A percentile compares a stretch with the other conserved stretches of the same genome.
Evolutionary conservation across 2,797 vertebrate genomes (phyloP).

Genomic region (Oophaga sylvatica): DNA sequence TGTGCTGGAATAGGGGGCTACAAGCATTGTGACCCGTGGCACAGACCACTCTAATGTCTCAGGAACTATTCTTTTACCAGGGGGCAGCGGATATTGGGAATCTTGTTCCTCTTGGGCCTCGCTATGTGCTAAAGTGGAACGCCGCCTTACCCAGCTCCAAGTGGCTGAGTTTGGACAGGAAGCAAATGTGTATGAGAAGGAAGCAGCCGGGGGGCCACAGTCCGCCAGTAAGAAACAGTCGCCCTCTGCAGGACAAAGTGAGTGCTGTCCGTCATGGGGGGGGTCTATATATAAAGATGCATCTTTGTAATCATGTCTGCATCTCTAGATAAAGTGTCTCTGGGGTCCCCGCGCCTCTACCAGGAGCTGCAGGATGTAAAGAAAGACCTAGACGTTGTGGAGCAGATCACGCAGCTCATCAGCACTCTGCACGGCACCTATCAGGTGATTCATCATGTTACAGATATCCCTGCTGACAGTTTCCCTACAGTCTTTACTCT

Average conservation of each 20-base stretch:
- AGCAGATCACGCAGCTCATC: conserved; percentile 91
- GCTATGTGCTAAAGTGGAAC: conserved; percentile 94
- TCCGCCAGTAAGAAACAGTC: conserved; percentile 73
- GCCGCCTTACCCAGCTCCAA: conserved; percentile 89
- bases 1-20: neutral
- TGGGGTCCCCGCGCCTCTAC: conserved; percentile 93
- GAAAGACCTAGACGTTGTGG: conserved; percentile 91
- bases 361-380: conserved; percentile 95
- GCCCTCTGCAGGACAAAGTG: conserved; percentile 71
- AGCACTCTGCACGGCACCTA: conserved; percentile 92
- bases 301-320: neutral
- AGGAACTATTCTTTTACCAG: conserved; percentile 65
- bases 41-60: neutral
- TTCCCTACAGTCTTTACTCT: neutral
- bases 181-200: conserved; percentile 75
- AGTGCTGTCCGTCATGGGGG: conserved; percentile 47
- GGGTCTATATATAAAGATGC: neutral
- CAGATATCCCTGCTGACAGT: neutral
- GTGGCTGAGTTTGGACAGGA: conserved; percentile 95
- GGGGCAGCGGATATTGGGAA: conserved; percentile 90
- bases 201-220: conserved; percentile 74
- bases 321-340: conserved; percentile 78
- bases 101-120: conserved; percentile 91
- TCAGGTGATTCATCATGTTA: conserved; percentile 76
- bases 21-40: too few relatives aligned